Evolutionary conservation across 2,888 invertebrate species (phyloP), one percentile per base, ranked within the genome.

Genomic region (Physocephala rufipes): DNA sequence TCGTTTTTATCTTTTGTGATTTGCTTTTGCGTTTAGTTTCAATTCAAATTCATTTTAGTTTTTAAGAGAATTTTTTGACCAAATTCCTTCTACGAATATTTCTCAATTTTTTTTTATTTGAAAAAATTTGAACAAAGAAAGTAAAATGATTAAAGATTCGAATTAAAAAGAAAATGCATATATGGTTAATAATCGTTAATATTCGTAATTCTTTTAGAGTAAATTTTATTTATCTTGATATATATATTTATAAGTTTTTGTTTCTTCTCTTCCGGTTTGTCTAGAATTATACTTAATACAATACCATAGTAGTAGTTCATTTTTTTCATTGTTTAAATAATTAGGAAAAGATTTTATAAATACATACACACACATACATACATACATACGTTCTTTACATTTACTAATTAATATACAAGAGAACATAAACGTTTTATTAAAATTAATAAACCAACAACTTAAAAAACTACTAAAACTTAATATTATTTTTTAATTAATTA

Each of bases 271-370:
- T 36, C 36, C 36, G 4, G 36, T 9, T 9, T 36, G 9, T 36
- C 9, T 36, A 36, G 36, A 7, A 36, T 7, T 36, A 36, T 36
- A 7, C 36, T 36, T 36, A 69, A 53, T 26, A 30, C 51, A 24
- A 51, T 51, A 64, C 63, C 24, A 71, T 30, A 67, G 19, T 58
- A 59, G 26, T 64, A n/a, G n/a, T n/a, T n/a, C n/a, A n/a, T n/a
- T n/a, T n/a, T n/a, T n/a, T n/a, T n/a, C n/a, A n/a, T n/a, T 16
- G 4, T 73, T 63, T 74, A 73, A 72, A 36, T 36, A 73, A 53
- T 58, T 58, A 55, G 28, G 65, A 55, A 61, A 70, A 65, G 30
- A 74, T 73, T 24, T 55, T 36, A 45, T 63, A 13, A 15, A 43
- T 45, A 45, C 43, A n/a, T 21, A 30, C n/a, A 62, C 26, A 26